A percentile compares a stretch with the other conserved stretches of the same genome.
phyloP scores from a whole-genome alignment of 92 coral and sea anemone genomes.

The Phenganax stokvisi region DNA sequence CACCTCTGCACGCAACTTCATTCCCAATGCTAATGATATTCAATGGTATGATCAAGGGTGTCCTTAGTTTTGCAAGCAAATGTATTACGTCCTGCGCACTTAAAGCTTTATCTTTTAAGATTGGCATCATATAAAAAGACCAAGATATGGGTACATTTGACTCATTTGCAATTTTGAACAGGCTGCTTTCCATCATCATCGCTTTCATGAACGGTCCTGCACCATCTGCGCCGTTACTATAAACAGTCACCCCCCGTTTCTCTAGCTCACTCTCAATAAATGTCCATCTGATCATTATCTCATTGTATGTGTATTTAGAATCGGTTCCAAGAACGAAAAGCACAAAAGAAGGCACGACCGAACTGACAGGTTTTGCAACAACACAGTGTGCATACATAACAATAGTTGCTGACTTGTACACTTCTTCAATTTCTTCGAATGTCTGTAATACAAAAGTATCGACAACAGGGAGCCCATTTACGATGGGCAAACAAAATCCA shows the following conservation, averaged over 20 bases:
- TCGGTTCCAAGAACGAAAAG: neutral
- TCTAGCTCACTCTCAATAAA: constrained; percentile 5
- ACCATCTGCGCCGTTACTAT: constrained; percentile 1
- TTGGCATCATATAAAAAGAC: no score
- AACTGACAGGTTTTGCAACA: constrained; percentile 1
- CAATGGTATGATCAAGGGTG: no score
- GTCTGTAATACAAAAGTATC: neutral
- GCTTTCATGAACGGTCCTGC: neutral
- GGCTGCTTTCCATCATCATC: constrained; percentile 5
- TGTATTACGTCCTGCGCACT: no score
- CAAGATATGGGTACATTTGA: no score
- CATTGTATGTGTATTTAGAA: constrained; percentile 7
- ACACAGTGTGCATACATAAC: constrained; percentile 2
- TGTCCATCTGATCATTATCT: neutral
- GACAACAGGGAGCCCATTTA: constrained; percentile 4
- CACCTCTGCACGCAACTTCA: no score
- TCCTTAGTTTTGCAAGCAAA: no score
- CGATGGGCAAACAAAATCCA: neutral
- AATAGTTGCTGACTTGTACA: constrained; percentile 1
- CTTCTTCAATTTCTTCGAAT: no score
- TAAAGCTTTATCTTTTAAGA: no score
- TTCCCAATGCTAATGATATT: no score
- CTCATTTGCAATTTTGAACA: neutral
- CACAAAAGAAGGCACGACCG: neutral
- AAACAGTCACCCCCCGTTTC: neutral